phyloP scores from a whole-genome alignment of 2,888 invertebrate species.

The Agonopterix arenella region DNA sequence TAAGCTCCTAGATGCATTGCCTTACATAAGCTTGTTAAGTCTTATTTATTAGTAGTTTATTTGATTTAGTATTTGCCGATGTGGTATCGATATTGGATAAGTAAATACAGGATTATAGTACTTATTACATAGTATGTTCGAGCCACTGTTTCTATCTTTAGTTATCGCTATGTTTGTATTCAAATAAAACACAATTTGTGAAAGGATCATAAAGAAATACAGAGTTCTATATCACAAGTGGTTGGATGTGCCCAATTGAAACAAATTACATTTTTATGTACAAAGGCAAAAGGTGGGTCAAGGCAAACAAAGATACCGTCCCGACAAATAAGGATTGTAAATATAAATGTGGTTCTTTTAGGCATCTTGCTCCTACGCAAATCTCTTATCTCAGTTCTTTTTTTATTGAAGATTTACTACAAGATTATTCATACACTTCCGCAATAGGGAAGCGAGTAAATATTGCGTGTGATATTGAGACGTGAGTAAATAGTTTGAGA shows the following conservation, averaged over 20 bases:
- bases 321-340: conserved; percentile 30
- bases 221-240: conserved; percentile 1
- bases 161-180: too few relatives aligned
- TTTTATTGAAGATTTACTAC: background rate
- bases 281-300: conserved; percentile 23
- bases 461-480: background rate
- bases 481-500: background rate
- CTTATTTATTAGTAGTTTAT: conserved; percentile 5
- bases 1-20: conserved; percentile 1
- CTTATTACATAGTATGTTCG: too few relatives aligned
- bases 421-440: too few relatives aligned
- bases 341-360: conserved; percentile 19
- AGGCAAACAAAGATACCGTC: conserved; percentile 26
- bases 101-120: too few relatives aligned
- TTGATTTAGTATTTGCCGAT: too few relatives aligned
- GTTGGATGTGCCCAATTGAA: conserved; percentile 18
- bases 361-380: conserved; percentile 6
- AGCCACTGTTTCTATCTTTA: too few relatives aligned
- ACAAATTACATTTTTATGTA: conserved; percentile 31
- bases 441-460: too few relatives aligned
- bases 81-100: too few relatives aligned
- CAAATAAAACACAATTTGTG: background rate
- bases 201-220: background rate
- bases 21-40: conserved; percentile 3
- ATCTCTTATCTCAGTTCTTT: conserved; percentile 6